phyloP scores from a whole-genome alignment of 1,140 invertebrate species.

The Heliconius congener region DNA sequence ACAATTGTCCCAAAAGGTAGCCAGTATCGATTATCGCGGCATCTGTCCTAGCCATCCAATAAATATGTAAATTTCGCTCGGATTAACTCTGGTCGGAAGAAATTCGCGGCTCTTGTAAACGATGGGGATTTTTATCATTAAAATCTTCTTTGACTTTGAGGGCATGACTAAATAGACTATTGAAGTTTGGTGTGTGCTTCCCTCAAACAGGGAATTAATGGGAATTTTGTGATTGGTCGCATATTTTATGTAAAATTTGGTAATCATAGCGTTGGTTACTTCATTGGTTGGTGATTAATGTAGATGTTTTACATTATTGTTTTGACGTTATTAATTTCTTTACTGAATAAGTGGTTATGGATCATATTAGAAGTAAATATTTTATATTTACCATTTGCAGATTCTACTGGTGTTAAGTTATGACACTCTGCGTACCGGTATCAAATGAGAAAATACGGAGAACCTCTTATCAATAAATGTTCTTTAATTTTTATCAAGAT shows the following conservation, averaged over 20 bases:
- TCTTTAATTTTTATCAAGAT: no score
- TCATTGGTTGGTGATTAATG: neutral
- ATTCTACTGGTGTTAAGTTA: no score
- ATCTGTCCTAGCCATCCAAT: slow-evolving; percentile 44
- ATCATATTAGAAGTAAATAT: no score
- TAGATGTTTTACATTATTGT: no score
- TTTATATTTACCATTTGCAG: no score
- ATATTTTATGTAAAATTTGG: slow-evolving; percentile 3
- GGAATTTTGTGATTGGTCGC: neutral
- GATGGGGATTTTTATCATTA: slow-evolving; percentile 40
- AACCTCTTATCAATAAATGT: no score
- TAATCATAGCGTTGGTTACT: neutral
- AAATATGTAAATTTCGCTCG: slow-evolving; percentile 43
- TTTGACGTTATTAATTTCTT: no score
- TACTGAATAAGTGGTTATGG: no score
- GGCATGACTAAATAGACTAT: slow-evolving; percentile 21
- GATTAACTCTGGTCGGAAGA: slow-evolving; percentile 41
- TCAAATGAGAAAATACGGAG: no score
- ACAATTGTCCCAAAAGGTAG: slow-evolving; percentile 37
- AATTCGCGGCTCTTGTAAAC: slow-evolving; percentile 40
- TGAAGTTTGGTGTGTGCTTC: slow-evolving; percentile 12
- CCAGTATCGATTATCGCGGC: slow-evolving; percentile 42
- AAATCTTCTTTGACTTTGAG: slow-evolving; percentile 38
- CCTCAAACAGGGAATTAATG: neutral
- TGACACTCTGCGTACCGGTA: no score